Evolutionary conservation across 2,888 invertebrate species (phyloP).

Genomic region (Archaeoteleia sp.): DNA sequence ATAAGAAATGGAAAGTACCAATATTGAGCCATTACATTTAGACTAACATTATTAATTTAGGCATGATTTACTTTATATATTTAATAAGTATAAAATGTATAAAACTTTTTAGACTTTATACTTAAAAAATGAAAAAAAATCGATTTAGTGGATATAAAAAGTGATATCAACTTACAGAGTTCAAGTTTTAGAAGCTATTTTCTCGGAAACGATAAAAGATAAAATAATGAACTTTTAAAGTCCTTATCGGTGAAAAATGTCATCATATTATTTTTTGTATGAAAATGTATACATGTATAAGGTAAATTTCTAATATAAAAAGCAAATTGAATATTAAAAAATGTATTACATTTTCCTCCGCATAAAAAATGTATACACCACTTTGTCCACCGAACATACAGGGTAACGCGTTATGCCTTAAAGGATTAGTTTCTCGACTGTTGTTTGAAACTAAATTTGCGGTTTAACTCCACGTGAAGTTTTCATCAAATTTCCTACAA

Average conservation of each 20-base stretch:
- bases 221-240: conserved; percentile 1
- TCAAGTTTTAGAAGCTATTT: conserved; percentile 3
- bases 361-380: not conserved
- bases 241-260: not conserved
- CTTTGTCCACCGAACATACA: not conserved
- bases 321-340: not conserved
- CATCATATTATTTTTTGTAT: not conserved
- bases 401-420: conserved; percentile 4
- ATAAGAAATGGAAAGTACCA: too few species aligned
- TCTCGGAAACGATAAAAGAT: conserved; percentile 1
- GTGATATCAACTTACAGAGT: conserved; percentile 1
- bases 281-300: not conserved
- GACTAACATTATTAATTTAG: too few species aligned
- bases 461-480: conserved; percentile 5
- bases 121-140: not conserved
- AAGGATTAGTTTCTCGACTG: conserved; percentile 13
- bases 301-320: not conserved
- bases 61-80: too few species aligned
- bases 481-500: conserved; percentile 16
- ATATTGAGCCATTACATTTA: too few species aligned
- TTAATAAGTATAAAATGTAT: too few species aligned
- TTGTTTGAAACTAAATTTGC: conserved; percentile 11
- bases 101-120: not conserved
- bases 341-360: not conserved
- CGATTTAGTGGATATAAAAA: not conserved